Evolutionary conservation across 1,140 invertebrate species (phyloP).

Genomic region (Leptinotarsa texana): DNA sequence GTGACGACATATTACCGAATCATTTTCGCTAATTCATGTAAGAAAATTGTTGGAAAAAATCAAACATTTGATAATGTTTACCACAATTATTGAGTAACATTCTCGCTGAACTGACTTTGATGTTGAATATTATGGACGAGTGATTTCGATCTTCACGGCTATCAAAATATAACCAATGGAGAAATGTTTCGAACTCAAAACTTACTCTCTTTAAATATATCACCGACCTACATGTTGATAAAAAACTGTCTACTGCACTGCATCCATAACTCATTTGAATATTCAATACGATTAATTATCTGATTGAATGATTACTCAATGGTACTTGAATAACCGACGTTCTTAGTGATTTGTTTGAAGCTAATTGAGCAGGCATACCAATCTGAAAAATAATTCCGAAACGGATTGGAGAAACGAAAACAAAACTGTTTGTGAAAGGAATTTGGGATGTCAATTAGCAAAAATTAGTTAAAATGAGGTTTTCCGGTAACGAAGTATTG

Average conservation of each 20-base stretch:
- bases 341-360: background rate
- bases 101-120: background rate
- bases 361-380: background rate
- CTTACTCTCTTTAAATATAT: background rate
- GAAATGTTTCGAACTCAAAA: background rate
- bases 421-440: too few relatives aligned
- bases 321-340: conserved; percentile 1
- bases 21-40: background rate
- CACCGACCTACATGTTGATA: background rate
- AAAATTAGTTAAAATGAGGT: too few relatives aligned
- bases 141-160: background rate
- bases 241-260: background rate
- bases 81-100: background rate
- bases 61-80: background rate
- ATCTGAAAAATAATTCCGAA: too few relatives aligned
- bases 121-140: background rate
- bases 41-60: background rate
- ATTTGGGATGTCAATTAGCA: too few relatives aligned
- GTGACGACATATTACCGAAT: background rate
- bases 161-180: background rate
- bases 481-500: too few relatives aligned
- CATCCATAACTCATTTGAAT: background rate
- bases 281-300: background rate
- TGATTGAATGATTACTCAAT: background rate
- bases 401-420: too few relatives aligned